Conservation (phyloP, 1,140 invertebrate genomes). For the Diorhabda sublineata region DNA sequence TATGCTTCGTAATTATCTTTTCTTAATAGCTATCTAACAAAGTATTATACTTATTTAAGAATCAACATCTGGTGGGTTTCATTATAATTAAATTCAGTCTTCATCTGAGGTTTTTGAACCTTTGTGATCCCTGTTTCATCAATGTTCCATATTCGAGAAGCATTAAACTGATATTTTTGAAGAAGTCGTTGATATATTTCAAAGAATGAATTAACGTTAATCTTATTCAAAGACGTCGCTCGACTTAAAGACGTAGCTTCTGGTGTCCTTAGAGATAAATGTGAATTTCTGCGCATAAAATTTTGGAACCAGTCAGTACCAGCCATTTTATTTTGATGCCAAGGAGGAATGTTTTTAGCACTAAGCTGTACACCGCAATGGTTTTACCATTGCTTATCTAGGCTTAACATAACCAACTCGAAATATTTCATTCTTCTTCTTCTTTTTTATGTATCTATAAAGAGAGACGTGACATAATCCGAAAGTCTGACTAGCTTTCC, state of each 20-base stretch:
- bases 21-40: no score
- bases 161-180: background rate
- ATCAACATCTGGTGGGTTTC: no score
- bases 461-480: background rate
- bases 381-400: constrained; percentile 12
- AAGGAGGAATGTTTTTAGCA: constrained; percentile 29
- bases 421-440: constrained; percentile 12
- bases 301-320: constrained; percentile 33
- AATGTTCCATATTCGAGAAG: background rate
- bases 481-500: constrained; percentile 8
- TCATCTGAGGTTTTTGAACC: constrained; percentile 22
- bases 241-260: constrained; percentile 25
- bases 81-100: no score
- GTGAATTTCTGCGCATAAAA: constrained; percentile 31
- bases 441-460: constrained; percentile 14
- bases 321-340: constrained; percentile 29
- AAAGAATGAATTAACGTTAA: constrained; percentile 17
- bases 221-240: constrained; percentile 21
- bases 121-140: constrained; percentile 19
- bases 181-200: constrained; percentile 10
- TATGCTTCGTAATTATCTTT: no score
- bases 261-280: constrained; percentile 32
- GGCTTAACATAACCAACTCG: constrained; percentile 18
- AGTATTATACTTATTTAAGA: no score
- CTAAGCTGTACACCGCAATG: constrained; percentile 25